A percentile compares a stretch with the other conserved stretches of the same genome.
These are phyloP conservation scores for Toxonevra muliebris DNA, from an alignment of 2,888 invertebrate species.

Conservation along the genomic window DNA sequence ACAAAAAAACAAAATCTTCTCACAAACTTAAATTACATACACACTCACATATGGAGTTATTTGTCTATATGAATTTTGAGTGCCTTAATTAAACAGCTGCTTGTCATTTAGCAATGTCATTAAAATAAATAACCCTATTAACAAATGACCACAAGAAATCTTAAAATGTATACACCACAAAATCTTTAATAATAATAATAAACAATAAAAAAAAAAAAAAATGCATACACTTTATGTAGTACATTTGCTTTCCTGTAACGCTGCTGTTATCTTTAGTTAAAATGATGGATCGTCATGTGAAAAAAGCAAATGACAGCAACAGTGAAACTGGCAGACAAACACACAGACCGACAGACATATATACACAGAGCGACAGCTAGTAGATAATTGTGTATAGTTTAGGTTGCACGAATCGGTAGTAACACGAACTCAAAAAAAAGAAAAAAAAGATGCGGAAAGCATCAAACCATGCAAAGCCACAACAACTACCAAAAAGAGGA, in stretches of 20 bases:
- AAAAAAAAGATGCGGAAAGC: not conserved
- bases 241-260: no score
- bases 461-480: not conserved
- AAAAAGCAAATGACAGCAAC: slow-evolving; percentile 35
- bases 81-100: slow-evolving; percentile 31
- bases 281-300: not conserved
- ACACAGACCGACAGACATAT: not conserved
- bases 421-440: not conserved
- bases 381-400: no score
- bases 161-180: slow-evolving; percentile 25
- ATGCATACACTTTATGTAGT: slow-evolving; percentile 10
- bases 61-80: slow-evolving; percentile 14
- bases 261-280: no score
- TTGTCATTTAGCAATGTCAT: slow-evolving; percentile 48
- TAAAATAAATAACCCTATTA: slow-evolving; percentile 50
- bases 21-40: not conserved
- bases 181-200: not conserved
- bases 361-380: not conserved
- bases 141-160: slow-evolving; percentile 50
- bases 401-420: not conserved
- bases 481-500: no score
- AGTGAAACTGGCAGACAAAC: not conserved
- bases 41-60: not conserved
- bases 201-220: slow-evolving; percentile 24
- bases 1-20: no score